Percentiles rank a stretch among this genome's conserved stretches.
Evolutionary conservation across 2,113 vertebrate genomes (phyloP).

Genomic region (Grammomys dolichurus): DNA sequence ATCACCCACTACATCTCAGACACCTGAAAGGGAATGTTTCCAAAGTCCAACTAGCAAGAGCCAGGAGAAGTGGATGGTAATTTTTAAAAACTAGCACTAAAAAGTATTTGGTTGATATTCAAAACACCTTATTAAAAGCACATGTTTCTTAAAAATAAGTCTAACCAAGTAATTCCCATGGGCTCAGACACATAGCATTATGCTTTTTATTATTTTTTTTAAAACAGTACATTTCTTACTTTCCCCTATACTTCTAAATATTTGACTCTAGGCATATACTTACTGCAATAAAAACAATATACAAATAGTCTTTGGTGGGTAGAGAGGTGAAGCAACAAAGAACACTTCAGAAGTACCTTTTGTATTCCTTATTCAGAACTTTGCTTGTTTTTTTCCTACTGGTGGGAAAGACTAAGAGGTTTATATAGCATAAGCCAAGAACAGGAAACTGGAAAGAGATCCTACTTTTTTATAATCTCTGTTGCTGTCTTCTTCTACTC

Average conservation of each 20-base stretch:
- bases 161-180: neutral
- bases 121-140: constrained; percentile 4
- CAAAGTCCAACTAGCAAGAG: neutral
- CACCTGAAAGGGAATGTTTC: neutral
- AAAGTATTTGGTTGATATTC: neutral
- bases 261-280: neutral
- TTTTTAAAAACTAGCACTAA: neutral
- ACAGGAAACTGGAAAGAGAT: neutral
- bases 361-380: neutral
- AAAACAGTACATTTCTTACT: neutral
- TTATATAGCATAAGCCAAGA: neutral
- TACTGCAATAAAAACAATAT: neutral
- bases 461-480: constrained; percentile 96
- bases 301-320: neutral
- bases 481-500: constrained; percentile 89
- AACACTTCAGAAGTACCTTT: neutral
- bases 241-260: neutral
- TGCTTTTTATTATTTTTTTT: constrained; percentile 6
- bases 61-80: neutral
- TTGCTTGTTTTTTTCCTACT: neutral
- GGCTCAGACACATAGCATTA: neutral
- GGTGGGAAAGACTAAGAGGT: neutral
- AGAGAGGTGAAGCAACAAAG: neutral
- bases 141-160: neutral
- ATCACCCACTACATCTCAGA: neutral